These are phyloP conservation scores for Epicampocera succincta DNA, from an alignment of 2,888 invertebrate genomes.

Conservation along the genomic window DNA sequence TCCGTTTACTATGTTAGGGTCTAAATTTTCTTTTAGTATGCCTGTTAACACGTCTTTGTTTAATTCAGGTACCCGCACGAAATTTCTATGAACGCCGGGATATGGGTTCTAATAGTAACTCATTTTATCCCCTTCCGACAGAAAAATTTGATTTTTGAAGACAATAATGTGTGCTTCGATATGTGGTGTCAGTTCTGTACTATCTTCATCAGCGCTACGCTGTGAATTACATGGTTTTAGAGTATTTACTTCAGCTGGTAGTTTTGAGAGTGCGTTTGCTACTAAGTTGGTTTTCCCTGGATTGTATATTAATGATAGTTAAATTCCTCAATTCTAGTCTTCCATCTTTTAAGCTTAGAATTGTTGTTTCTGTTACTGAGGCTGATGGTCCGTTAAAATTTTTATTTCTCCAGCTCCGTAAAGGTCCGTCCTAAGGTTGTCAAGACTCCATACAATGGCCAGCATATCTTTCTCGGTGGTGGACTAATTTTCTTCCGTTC, in stretches of 20 bases:
- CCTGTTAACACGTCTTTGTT: conserved; percentile 27
- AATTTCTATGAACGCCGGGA: conserved; percentile 25
- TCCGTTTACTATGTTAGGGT: conserved; percentile 2
- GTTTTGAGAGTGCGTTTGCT: conserved; percentile 56
- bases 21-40: conserved; percentile 25
- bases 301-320: conserved; percentile 56
- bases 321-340: no score
- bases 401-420: no score
- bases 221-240: conserved; percentile 18
- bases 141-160: no score
- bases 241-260: conserved; percentile 20
- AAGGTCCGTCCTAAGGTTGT: no score
- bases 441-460: no score
- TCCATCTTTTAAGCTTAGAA: no score
- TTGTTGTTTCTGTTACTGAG: no score
- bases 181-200: conserved; percentile 59
- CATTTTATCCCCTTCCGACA: no score
- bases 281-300: conserved; percentile 61
- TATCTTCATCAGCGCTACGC: no score
- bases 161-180: conserved; percentile 59
- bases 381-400: no score
- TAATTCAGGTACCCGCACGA: conserved; percentile 9
- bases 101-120: conserved; percentile 18
- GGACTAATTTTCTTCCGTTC: no score
- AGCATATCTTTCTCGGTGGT: no score